A percentile compares a stretch with the other conserved stretches of the same genome.
Evolutionary conservation across 2,888 invertebrate species (phyloP).

Genomic region (Cephus nigrinus): DNA sequence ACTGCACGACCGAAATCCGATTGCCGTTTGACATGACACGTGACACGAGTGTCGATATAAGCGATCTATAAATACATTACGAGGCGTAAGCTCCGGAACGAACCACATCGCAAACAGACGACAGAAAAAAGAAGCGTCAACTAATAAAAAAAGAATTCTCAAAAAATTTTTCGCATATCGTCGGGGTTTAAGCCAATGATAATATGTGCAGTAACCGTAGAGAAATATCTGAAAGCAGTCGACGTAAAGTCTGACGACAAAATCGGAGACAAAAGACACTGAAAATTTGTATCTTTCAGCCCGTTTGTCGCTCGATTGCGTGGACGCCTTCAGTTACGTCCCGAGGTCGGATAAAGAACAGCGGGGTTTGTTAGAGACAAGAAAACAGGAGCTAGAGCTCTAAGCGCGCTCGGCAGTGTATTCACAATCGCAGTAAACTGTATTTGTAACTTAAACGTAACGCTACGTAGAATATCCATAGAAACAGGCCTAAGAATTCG

Average conservation of each 20-base stretch:
- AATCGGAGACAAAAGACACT: neutral
- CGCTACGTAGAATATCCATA: constrained; percentile 40
- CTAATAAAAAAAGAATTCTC: constrained; percentile 30
- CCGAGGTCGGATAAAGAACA: constrained; percentile 1
- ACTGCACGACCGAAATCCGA: no score
- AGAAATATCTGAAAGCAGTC: no score
- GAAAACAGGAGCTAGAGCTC: constrained; percentile 56
- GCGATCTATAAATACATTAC: constrained; percentile 66
- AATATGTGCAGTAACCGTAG: neutral
- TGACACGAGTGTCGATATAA: constrained; percentile 28
- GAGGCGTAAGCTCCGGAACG: constrained; percentile 63
- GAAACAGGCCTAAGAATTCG: constrained; percentile 22
- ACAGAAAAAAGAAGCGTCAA: constrained; percentile 53
- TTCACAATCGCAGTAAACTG: constrained; percentile 63
- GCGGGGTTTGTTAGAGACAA: constrained; percentile 14
- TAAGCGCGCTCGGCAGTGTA: constrained; percentile 65
- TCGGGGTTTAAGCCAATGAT: neutral
- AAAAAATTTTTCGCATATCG: constrained; percentile 29
- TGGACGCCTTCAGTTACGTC: neutral
- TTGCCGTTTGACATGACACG: neutral
- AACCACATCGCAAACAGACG: constrained; percentile 58
- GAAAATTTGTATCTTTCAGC: neutral
- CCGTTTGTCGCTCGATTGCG: neutral
- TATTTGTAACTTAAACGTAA: constrained; percentile 56
- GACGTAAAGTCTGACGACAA: constrained; percentile 3